These are phyloP conservation scores for Temnothorax unifasciatus DNA, from an alignment of 2,888 invertebrate genomes.

Conservation along the genomic window DNA sequence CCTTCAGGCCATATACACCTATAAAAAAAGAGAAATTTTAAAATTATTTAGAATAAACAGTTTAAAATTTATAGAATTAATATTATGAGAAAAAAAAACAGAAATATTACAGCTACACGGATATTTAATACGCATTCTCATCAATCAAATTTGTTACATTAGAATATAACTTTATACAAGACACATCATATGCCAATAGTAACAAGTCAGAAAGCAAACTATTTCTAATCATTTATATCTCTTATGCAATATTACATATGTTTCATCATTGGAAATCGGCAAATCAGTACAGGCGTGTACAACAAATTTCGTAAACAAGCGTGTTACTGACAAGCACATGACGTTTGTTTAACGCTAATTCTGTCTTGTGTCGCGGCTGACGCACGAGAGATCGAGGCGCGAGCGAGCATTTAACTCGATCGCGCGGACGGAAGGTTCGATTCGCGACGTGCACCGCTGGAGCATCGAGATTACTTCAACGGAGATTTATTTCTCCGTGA, in stretches of 20 bases:
- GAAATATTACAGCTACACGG: background rate
- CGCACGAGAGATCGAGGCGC: background rate
- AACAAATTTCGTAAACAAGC: background rate
- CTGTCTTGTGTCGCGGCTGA: background rate
- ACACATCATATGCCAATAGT: background rate
- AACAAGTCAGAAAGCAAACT: background rate
- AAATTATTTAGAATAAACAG: background rate
- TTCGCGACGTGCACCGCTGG: no score
- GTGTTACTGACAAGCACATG: slow-evolving; percentile 13
- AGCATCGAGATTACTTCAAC: background rate
- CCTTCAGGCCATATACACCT: slow-evolving; percentile 71
- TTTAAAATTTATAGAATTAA: background rate
- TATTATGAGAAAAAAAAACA: background rate
- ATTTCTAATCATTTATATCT: background rate
- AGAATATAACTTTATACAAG: slow-evolving; percentile 21
- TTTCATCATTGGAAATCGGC: background rate
- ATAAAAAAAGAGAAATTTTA: background rate
- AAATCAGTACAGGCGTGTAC: background rate
- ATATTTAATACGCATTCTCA: slow-evolving; percentile 12
- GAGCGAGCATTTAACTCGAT: background rate
- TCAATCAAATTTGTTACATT: slow-evolving; percentile 17
- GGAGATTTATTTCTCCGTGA: background rate
- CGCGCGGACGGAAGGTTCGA: no score
- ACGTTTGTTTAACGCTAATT: slow-evolving; percentile 13
- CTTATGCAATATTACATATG: background rate